Evolutionary conservation across 1,140 invertebrate genomes (phyloP), one percentile per base, ranked within the genome.

Genomic region (Metaphire vulgaris): DNA sequence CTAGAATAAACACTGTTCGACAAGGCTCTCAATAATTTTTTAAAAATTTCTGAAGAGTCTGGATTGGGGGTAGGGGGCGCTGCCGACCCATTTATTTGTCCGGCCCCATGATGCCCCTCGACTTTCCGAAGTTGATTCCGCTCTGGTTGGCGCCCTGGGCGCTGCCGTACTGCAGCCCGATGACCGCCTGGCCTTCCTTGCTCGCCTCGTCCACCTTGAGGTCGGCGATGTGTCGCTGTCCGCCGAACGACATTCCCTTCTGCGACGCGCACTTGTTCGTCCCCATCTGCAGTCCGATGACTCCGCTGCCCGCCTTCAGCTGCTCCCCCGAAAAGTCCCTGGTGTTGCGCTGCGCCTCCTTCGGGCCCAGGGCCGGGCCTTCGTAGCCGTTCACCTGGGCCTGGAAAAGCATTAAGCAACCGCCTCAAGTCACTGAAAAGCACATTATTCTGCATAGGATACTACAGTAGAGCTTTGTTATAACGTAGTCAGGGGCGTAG

Each of bases 301-400:
- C 91, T 32, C 90, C 90, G 81, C 97, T 92, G 0, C 95, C 93
- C 30, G 94, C 94, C 77, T 91, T 90, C 72, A 95, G 86, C 83
- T 95, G 93, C 84, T 96, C 93, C 31, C 95, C 93, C 14, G 91
- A 90, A 64, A 84, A 86, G n/a, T 84, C 76, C 77, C 94, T 89
- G 28, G 93, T 90, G 84, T 96, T 95, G 85, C 94, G 94, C 79
- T 95, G 92, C 14, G 94, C 92, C 87, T 95, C 93, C 86, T 95
- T 95, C 26, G 94, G 94, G 74, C 93, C 94, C 83, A 96, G 94
- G 76, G 91, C 90, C n/a, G 92, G 92, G 65, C 81, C 74, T 81
- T 82, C 65, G 71, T 93, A 93, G 2, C 93, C 93, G 84, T 90
- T 96, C 82, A 92, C 91, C 64, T 90, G 89, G 14, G 74, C 74